A percentile compares a stretch with the other conserved stretches of the same genome.
These are phyloP conservation scores for Sylvicola fuscatus DNA, from an alignment of 2,888 invertebrate genomes.

Conservation along the genomic window DNA sequence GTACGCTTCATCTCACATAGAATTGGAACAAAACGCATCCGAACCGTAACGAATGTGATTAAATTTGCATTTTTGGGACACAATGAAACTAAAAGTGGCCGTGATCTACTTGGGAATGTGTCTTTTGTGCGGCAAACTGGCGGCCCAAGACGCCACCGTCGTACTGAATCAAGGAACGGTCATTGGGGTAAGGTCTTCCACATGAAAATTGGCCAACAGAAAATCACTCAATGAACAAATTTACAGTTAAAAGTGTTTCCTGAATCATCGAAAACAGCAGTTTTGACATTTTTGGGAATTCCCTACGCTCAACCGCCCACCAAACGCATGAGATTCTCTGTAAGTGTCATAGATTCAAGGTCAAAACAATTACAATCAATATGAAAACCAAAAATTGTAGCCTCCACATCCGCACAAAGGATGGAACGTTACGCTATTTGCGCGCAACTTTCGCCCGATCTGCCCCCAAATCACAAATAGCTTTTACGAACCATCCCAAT, in stretches of 20 bases:
- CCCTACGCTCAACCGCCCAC: constrained; percentile 64
- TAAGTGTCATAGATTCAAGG: constrained; percentile 17
- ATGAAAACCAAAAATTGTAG: constrained; percentile 20
- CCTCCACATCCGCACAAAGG: constrained; percentile 48
- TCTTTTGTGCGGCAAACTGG: too few relatives aligned
- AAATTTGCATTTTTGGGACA: too few relatives aligned
- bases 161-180: constrained; percentile 4
- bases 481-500: constrained; percentile 17
- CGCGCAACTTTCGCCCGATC: constrained; percentile 44
- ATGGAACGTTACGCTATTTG: constrained; percentile 42
- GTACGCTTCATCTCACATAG: too few relatives aligned
- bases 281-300: constrained; percentile 53
- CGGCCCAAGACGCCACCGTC: constrained; percentile 3
- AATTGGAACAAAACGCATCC: too few relatives aligned
- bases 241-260: constrained; percentile 43
- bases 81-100: too few relatives aligned
- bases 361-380: not conserved
- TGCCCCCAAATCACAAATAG: constrained; percentile 37
- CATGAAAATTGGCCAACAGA: too few relatives aligned
- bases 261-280: constrained; percentile 34
- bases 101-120: too few relatives aligned
- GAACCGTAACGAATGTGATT: too few relatives aligned
- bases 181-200: constrained; percentile 4
- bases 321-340: constrained; percentile 53
- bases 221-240: too few relatives aligned